Evolutionary conservation across 2,113 vertebrate genomes (phyloP), one percentile per base, ranked within the genome.

Genomic region (Helogale parvula): DNA sequence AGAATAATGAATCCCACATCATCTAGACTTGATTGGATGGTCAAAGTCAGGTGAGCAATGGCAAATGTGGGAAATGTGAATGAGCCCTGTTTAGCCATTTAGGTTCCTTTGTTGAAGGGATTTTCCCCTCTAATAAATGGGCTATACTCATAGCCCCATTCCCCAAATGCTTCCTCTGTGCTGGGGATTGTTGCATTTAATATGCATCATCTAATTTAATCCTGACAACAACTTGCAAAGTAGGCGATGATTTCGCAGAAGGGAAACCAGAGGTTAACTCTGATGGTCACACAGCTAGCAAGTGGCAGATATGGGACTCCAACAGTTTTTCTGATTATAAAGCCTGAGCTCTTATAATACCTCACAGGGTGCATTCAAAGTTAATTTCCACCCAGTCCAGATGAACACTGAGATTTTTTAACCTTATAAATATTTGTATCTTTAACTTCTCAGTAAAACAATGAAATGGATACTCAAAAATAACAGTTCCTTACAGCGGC

Each of bases 381-480:
- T 79, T 57, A 88, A 52, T 50, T 80, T 83, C 38, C 17, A 65
- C 33, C 29, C 7, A 16, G 65, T 92, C 27, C 29, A 85, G 76
- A 90, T 76, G 33, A 82, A 71, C n/a, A 35, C 4, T 65, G 52
- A 74, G 10, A 38, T 90, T 92, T 69, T 50, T 54, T 25, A 68
- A 74, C 14, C 10, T 83, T 35, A 50, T 23, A 57, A 72, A 79
- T 12, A 52, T 33, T 83, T 2, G 0, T 13, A 14, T 81, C 47
- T 92, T 89, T 82, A 96, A 88, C 38, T 93, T 91, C 47, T 76
- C 41, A 76, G 41, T 92, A 23, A 69, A 96, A 79, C 21, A 41
- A 52, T 77, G 15, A 68, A 69, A 72, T 31, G 12, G 31, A 38
- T 25, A 38, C 50, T 83, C 45, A 35, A n/a, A 41, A 82, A 31